Percentiles rank a stretch among this genome's conserved stretches.
Evolutionary conservation across 2,113 vertebrate genomes (phyloP).

Genomic region (Epinephelus cyanopodus): DNA sequence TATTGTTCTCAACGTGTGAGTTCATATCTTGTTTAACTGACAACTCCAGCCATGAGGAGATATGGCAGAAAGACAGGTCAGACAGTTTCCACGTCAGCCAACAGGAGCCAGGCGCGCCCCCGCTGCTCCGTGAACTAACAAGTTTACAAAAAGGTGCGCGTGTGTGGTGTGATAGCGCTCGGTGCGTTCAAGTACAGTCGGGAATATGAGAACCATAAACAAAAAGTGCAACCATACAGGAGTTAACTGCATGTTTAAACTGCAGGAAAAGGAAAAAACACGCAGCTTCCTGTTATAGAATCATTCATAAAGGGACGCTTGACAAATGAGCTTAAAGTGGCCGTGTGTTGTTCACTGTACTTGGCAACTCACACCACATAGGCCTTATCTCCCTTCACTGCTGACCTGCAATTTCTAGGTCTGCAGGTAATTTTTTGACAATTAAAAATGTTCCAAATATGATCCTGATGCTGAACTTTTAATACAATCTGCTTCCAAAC

Average conservation of each 20-base stretch:
- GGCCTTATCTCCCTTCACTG: too few relatives aligned
- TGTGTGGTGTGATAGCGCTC: not conserved
- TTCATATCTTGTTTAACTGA: not conserved
- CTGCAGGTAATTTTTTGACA: not conserved
- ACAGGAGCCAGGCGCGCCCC: slow-evolving; percentile 39
- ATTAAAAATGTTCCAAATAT: not conserved
- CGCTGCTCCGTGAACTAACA: slow-evolving; percentile 23
- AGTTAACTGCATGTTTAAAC: too few relatives aligned
- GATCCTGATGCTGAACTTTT: not conserved
- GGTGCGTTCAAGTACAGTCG: slow-evolving; percentile 42
- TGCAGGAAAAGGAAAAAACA: not conserved
- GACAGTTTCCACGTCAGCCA: slow-evolving; percentile 40
- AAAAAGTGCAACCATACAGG: not conserved
- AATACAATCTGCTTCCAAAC: not conserved
- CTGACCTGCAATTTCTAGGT: not conserved
- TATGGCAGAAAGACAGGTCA: not conserved
- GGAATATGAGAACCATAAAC: not conserved
- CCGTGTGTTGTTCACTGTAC: not conserved
- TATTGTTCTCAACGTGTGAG: not conserved
- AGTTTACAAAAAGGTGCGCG: slow-evolving; percentile 32
- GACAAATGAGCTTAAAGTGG: not conserved
- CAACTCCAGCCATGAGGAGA: not conserved
- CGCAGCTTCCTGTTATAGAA: not conserved
- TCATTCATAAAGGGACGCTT: not conserved
- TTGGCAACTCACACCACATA: not conserved